Percentiles rank a stretch among this genome's conserved stretches.
Conservation (phyloP, 1,140 invertebrate genomes). For the Neodiprion lecontei region DNA sequence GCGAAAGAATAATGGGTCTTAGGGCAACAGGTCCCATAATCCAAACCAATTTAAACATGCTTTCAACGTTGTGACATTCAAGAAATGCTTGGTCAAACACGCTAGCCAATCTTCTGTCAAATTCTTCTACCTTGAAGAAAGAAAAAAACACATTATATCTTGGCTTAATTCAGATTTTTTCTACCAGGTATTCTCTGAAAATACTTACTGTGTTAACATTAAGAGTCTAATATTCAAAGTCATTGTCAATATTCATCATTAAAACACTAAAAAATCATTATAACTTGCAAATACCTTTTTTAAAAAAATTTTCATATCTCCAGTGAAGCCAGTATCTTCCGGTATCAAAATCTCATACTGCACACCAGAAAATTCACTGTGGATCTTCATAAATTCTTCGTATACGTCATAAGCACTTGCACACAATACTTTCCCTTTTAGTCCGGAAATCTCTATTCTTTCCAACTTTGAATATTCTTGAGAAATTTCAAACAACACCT, state of each 20-base stretch:
- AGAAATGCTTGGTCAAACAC: conserved; percentile 79
- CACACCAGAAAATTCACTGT: conserved; percentile 73
- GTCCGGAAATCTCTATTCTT: conserved; percentile 83
- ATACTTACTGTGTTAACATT: neutral
- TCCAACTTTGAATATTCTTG: conserved; percentile 87
- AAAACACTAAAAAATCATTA: too few species aligned
- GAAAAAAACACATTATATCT: neutral
- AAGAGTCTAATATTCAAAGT: too few species aligned
- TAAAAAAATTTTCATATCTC: conserved; percentile 61
- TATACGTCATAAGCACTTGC: conserved; percentile 63
- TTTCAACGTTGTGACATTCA: conserved; percentile 77
- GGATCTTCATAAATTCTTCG: conserved; percentile 76
- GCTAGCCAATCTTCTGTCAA: conserved; percentile 77
- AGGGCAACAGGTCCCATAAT: conserved; percentile 76
- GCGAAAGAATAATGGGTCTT: conserved; percentile 73
- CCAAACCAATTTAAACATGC: conserved; percentile 72
- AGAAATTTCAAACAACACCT: conserved; percentile 75
- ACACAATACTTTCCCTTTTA: conserved; percentile 73
- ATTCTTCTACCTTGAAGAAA: conserved; percentile 64
- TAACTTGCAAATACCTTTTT: conserved; percentile 28
- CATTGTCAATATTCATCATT: too few species aligned
- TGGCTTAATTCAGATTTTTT: too few species aligned
- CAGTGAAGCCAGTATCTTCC: conserved; percentile 66
- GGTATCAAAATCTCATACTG: conserved; percentile 75
- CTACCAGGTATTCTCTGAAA: neutral